These are phyloP conservation scores for Todiramphus saurophagus DNA, from an alignment of 2,113 vertebrate genomes.

Conservation along the genomic window DNA sequence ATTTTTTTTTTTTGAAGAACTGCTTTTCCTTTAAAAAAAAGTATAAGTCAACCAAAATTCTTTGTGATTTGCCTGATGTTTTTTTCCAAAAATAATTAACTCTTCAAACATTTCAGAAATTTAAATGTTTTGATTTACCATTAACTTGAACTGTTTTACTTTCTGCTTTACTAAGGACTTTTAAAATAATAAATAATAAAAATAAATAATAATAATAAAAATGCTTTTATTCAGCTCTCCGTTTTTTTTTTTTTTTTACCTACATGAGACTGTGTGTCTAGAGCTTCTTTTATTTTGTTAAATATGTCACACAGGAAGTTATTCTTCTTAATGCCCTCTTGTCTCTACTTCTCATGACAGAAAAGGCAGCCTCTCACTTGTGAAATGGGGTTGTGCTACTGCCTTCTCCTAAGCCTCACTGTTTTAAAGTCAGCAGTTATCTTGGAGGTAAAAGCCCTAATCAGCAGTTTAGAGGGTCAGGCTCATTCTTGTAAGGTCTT, in stretches of 20 bases:
- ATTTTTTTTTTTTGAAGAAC: background rate
- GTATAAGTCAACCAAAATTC: background rate
- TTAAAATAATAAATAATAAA: background rate
- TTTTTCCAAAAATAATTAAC: background rate
- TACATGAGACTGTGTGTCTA: background rate
- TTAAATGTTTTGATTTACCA: constrained; percentile 3
- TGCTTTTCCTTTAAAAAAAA: background rate
- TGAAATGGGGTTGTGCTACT: background rate
- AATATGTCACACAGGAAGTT: background rate
- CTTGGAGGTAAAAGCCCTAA: background rate
- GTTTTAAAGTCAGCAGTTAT: background rate
- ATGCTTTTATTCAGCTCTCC: background rate
- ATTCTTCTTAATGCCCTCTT: background rate
- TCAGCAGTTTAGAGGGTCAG: background rate
- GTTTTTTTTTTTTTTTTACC: background rate
- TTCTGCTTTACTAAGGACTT: background rate
- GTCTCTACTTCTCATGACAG: background rate
- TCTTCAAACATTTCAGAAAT: background rate
- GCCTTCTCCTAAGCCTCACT: background rate
- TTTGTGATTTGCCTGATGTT: background rate
- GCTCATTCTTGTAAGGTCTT: background rate
- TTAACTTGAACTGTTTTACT: background rate
- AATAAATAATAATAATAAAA: background rate
- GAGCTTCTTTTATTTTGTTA: background rate
- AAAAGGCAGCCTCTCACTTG: background rate